Evolutionary conservation across 2,797 vertebrate genomes (phyloP), one percentile per base, ranked within the genome.

Genomic region (Eulemur mongoz): DNA sequence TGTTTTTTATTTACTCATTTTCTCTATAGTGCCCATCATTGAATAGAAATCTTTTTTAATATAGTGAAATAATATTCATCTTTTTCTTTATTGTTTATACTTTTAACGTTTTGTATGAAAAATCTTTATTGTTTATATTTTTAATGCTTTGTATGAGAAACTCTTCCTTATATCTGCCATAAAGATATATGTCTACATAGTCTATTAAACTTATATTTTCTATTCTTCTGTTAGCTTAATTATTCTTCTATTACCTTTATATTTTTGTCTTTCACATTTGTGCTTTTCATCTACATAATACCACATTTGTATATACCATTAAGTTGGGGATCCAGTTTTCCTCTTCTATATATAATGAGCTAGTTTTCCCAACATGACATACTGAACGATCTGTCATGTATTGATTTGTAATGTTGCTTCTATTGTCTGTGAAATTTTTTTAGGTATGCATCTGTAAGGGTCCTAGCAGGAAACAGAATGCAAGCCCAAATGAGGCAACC

Each of bases 151-250:
- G 12, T 67, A 10, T 72, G 48, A 73, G 35, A 92, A 85, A 73
- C n/a, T 87, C 14, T 76, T 89, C 50, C 23, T 35, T 25, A 38
- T 38, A 27, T 93, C 40, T 89, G 88, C 18, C 27, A 80, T 81
- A 61, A 84, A 92, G 18, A 32, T 89, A 61, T n/a, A 89, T 38
- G 88, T 96, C 45, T 70, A 84, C 30, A 79, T 81, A n/a, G 75
- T 38, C 6, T 84, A 40, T 32, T 91, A 75, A 52, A 17, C 52
- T 88, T 32, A 30, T 65, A 57, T 65, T 89, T 76, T 69, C 3
- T 11, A 61, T 80, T 73, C 50, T 87, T 48, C 35, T 78, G n/a
- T n/a, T 65, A 79, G 43, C 15, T 50, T 80, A 38, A 27, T 59
- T 59, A 48, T n/a, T 93, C 15, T 57, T 79, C 43, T 32, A 57